Percentiles rank a stretch among this genome's conserved stretches.
phyloP scores from a whole-genome alignment of 2,113 vertebrate genomes.

The Callopanchax toddi region DNA sequence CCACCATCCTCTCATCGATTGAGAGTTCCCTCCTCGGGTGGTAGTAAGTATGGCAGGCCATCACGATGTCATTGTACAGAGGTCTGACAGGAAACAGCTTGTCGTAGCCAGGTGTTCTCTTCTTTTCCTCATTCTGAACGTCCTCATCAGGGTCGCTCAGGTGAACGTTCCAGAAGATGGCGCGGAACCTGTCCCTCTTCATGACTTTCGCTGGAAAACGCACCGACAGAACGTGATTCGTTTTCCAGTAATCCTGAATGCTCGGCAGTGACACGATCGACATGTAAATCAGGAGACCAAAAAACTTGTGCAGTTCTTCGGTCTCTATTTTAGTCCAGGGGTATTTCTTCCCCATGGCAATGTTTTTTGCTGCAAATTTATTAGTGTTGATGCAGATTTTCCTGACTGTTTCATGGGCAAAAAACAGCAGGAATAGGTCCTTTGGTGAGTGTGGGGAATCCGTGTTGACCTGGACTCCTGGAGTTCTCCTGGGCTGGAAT shows the following conservation, averaged over 20 bases:
- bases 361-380: neutral
- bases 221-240: neutral
- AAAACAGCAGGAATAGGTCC: neutral
- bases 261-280: conserved; percentile 1
- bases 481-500: neutral
- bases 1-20: neutral
- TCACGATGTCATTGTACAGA: neutral
- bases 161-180: conserved; percentile 4
- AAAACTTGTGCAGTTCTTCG: neutral
- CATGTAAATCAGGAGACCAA: conserved; percentile 5
- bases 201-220: neutral
- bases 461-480: too few species aligned
- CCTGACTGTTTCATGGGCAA: neutral
- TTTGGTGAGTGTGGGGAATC: rapidly evolving
- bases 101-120: neutral
- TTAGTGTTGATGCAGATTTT: neutral
- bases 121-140: neutral
- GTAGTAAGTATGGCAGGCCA: neutral
- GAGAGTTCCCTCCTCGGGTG: neutral
- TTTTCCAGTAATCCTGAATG: conserved; percentile 5
- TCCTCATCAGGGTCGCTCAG: neutral
- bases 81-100: neutral
- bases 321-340: neutral
- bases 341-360: neutral
- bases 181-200: neutral